phyloP scores from a whole-genome alignment of 2,113 vertebrate species.

The Festucalex cinctus region DNA sequence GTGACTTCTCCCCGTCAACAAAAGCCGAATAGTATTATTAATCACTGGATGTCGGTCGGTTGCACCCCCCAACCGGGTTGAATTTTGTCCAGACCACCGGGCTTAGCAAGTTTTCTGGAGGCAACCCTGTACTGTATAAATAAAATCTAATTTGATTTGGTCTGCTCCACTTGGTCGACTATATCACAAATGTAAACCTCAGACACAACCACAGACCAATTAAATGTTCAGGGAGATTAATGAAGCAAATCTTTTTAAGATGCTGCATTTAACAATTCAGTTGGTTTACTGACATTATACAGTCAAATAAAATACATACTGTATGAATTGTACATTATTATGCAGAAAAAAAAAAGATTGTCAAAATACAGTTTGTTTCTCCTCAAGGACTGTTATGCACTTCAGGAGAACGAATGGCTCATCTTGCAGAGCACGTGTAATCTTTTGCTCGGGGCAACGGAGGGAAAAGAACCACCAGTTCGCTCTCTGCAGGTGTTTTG shows the following conservation, averaged over 20 bases:
- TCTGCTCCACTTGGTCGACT: too few species aligned
- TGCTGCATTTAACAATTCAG: background rate
- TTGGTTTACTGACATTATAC: background rate
- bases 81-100: too few species aligned
- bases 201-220: background rate
- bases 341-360: background rate
- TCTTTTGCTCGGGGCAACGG: background rate
- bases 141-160: too few species aligned
- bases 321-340: background rate
- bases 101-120: too few species aligned
- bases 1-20: too few species aligned
- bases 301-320: background rate
- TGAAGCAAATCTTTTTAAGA: background rate
- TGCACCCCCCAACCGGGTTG: too few species aligned
- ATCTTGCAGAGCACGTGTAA: background rate
- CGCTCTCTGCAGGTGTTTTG: background rate
- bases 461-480: background rate
- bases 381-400: background rate
- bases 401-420: background rate
- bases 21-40: too few species aligned
- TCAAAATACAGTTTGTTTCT: too few species aligned
- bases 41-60: too few species aligned
- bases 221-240: background rate
- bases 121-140: too few species aligned
- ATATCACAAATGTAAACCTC: background rate